Evolutionary conservation across 2,113 vertebrate species (phyloP), one percentile per base, ranked within the genome.

Genomic region (Cololabis saira): DNA sequence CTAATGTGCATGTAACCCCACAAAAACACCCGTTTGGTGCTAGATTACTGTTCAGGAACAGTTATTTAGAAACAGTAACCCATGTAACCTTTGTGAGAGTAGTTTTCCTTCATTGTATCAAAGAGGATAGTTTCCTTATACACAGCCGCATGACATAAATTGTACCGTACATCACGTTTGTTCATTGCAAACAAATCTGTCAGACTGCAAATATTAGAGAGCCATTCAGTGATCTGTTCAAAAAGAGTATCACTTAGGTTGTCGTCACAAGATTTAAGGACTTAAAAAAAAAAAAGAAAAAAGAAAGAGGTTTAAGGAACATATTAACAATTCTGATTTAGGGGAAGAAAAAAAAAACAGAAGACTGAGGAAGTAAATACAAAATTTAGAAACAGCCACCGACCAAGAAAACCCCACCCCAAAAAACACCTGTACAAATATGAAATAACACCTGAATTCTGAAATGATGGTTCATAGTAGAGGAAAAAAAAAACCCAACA

Each of bases 131-230:
- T 70, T 67, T 62, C 54, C 54, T 85, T 13, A 59, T 79, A 64
- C 67, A 87, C 61, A 88, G 58, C 63, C 81, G 88, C 67, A 80
- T 40, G 59, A 80, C 72, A 82, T 33, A 82, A 82, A 85, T 63
- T 69, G 53, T 80, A 86, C 69, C 88, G 79, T 81, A 83, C 58
- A 67, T 18, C 69, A 76, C 48, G 44, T 81, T 81, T 69, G 40
- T 65, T 83, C 67, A 56, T n/a, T 84, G 88, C 89, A 85, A 90
- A 90, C 88, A 78, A 66, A 81, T 88, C 66, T 61, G 67, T 71
- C 66, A 76, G 68, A 76, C 74, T 69, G 76, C 78, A 82, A 61
- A 77, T 70, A 75, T 19, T 56, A 68, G 58, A 0, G 15, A 71
- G 68, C 43, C n/a, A 3, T 61, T 56, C n/a, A 61, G 40, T 7